A percentile compares a stretch with the other conserved stretches of the same genome.
Evolutionary conservation across 2,797 vertebrate genomes (phyloP).

Genomic region (Alca torda): DNA sequence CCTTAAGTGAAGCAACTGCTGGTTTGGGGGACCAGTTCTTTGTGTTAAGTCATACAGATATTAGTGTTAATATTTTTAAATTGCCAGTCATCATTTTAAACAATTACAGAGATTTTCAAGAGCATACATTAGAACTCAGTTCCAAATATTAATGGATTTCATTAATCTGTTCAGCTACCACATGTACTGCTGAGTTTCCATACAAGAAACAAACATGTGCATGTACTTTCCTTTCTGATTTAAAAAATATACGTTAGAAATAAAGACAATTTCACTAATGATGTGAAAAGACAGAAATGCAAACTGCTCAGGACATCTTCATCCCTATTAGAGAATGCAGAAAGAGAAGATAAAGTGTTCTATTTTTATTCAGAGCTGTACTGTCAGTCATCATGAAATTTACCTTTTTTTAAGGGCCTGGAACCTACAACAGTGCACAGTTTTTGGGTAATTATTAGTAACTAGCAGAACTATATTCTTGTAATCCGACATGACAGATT

Average conservation of each 20-base stretch:
- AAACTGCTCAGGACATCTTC: background rate
- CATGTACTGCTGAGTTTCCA: background rate
- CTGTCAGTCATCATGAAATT: background rate
- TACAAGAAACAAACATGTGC: background rate
- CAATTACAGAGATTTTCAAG: background rate
- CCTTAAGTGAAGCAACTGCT: background rate
- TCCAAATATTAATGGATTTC: background rate
- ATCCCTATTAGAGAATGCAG: background rate
- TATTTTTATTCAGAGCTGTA: slow-evolving; percentile 5
- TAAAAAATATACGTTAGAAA: background rate
- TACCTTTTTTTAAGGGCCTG: background rate
- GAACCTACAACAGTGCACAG: background rate
- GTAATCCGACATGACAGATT: background rate
- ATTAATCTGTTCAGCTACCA: background rate
- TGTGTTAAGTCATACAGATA: background rate
- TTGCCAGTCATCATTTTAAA: background rate
- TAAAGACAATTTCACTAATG: background rate
- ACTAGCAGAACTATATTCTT: background rate
- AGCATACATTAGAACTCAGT: background rate
- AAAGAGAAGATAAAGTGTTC: background rate
- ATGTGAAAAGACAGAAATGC: background rate
- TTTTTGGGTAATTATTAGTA: background rate
- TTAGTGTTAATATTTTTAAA: background rate
- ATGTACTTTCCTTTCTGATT: background rate
- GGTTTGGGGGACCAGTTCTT: background rate